Evolutionary conservation across 2,888 invertebrate genomes (phyloP).

Genomic region (Spodoptera picta): DNA sequence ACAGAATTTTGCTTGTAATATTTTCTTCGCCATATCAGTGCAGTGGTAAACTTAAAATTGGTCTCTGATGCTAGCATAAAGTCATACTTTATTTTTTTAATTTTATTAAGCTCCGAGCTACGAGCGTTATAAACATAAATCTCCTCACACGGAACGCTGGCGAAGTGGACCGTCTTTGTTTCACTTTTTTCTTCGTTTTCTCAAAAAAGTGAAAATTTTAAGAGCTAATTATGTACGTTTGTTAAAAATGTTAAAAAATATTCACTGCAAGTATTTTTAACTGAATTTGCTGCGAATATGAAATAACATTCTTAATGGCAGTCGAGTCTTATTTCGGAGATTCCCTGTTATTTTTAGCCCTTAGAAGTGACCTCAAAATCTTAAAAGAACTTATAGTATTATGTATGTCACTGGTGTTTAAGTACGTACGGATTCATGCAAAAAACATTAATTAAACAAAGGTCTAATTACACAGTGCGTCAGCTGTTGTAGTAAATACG

Average conservation of each 20-base stretch:
- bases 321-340: no score
- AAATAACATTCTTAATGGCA: no score
- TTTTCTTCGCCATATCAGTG: conserved; percentile 1
- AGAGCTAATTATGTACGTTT: neutral
- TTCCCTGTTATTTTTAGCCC: no score
- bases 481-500: neutral
- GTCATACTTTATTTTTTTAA: neutral
- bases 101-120: conserved; percentile 11
- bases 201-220: conserved; percentile 10
- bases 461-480: neutral
- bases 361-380: no score
- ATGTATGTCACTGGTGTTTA: no score
- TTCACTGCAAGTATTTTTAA: no score
- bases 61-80: no score
- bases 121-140: neutral
- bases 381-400: no score
- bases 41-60: no score
- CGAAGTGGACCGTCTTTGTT: conserved; percentile 10
- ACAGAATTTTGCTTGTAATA: neutral
- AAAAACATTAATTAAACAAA: no score
- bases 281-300: no score
- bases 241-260: neutral
- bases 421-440: no score
- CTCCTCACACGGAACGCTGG: conserved; percentile 24
- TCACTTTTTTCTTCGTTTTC: neutral